phyloP scores from a whole-genome alignment of 1,140 invertebrate genomes.

The Drosophila sproati region DNA sequence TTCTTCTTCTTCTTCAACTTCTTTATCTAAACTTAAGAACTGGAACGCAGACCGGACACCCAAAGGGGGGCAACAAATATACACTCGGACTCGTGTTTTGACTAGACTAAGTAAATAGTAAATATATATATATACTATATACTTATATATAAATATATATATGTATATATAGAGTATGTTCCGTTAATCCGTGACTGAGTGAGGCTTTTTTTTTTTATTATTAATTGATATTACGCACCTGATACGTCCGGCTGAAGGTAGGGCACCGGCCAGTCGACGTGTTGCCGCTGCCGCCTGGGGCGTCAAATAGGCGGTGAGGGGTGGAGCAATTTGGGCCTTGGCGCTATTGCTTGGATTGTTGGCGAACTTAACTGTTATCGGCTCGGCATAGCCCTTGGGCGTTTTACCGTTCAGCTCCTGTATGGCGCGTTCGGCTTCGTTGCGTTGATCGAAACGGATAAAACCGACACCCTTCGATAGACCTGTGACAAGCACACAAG shows the following conservation, averaged over 20 bases:
- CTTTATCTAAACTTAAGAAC: neutral
- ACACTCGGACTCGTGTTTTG: neutral
- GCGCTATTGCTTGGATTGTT: conserved; percentile 88
- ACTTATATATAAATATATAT: conserved; percentile 2
- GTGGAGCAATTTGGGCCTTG: conserved; percentile 86
- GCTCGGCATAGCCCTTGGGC: conserved; percentile 86
- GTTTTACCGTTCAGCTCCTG: conserved; percentile 87
- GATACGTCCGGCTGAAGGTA: conserved; percentile 80
- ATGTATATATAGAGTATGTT: neutral
- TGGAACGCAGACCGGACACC: neutral
- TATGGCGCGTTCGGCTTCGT: conserved; percentile 87
- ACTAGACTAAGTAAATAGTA: neutral
- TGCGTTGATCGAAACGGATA: conserved; percentile 87
- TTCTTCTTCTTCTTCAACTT: neutral
- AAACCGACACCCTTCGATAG: conserved; percentile 87
- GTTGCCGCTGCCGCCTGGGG: conserved; percentile 84
- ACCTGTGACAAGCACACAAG: conserved; percentile 66
- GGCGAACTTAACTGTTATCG: conserved; percentile 87
- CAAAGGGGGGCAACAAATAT: neutral
- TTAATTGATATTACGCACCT: conserved; percentile 57
- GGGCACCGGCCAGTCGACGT: conserved; percentile 73
- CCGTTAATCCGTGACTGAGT: neutral
- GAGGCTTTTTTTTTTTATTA: neutral
- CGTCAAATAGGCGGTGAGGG: conserved; percentile 85
- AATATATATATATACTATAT: conserved; percentile 2